Conservation (phyloP, 2,113 vertebrate species). For the Cololabis saira region DNA sequence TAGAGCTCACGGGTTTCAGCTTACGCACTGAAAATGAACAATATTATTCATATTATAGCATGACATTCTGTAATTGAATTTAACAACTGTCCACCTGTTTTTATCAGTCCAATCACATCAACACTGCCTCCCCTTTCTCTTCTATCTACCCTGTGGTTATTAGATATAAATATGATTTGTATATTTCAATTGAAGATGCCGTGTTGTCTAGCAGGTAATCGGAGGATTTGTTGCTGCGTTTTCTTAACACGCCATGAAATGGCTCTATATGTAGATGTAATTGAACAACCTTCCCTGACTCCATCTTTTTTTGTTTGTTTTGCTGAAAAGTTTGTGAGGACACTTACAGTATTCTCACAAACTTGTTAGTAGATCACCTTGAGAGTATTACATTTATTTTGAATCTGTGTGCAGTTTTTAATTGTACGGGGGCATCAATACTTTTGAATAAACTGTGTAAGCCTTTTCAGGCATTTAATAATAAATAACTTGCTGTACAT, state of each 20-base stretch:
- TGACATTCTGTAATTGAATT: slow-evolving; percentile 46
- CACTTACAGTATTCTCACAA: not conserved
- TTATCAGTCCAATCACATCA: slow-evolving; percentile 13
- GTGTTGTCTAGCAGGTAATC: slow-evolving; percentile 26
- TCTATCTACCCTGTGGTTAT: slow-evolving; percentile 5
- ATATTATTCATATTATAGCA: slow-evolving; percentile 26
- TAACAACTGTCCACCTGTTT: slow-evolving; percentile 10
- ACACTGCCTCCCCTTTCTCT: slow-evolving; percentile 1
- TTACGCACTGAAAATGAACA: slow-evolving; percentile 22
- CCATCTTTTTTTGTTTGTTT: not conserved
- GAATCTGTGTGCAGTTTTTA: not conserved
- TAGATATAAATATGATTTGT: not conserved
- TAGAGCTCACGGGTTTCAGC: slow-evolving; percentile 4
- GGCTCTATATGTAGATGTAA: not conserved
- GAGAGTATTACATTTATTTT: not conserved
- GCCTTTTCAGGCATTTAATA: too few species aligned
- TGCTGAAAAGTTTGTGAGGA: not conserved
- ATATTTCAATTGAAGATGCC: slow-evolving; percentile 3
- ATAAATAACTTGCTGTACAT: too few species aligned
- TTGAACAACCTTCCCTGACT: not conserved
- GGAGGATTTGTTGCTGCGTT: slow-evolving; percentile 23
- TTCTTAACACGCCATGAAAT: slow-evolving; percentile 45
- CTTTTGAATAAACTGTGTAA: too few species aligned
- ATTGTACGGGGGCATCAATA: too few species aligned
- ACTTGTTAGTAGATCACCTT: too few species aligned